Conservation (phyloP, 2,797 vertebrate species). For the Macropus fuliginosus region DNA sequence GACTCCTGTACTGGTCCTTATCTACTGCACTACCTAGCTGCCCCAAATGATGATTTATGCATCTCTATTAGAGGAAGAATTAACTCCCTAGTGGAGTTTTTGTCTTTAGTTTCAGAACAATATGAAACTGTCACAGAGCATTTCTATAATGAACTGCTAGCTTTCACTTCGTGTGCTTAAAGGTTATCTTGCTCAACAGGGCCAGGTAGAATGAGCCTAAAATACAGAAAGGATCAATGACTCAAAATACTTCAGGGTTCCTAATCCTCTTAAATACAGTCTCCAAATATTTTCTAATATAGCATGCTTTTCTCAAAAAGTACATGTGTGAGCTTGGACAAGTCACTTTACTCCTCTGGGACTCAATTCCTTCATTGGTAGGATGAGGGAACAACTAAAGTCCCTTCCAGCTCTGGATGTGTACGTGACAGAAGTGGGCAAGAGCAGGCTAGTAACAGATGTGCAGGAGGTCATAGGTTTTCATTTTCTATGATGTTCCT, state of each 20-base stretch:
- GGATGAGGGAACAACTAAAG: background rate
- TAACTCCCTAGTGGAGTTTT: conserved; percentile 23
- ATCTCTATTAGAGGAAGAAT: conserved; percentile 12
- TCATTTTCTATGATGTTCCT: background rate
- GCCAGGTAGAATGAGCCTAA: conserved; percentile 1
- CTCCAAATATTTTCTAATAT: conserved; percentile 23
- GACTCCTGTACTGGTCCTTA: no score
- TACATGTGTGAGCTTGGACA: background rate
- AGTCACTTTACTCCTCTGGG: background rate
- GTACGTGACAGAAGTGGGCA: background rate
- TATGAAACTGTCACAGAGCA: conserved; percentile 3
- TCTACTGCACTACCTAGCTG: no score
- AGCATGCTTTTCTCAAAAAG: background rate
- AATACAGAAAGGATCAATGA: background rate
- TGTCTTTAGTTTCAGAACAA: conserved; percentile 47
- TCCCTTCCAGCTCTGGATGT: background rate
- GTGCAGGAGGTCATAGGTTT: background rate
- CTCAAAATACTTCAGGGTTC: conserved; percentile 30
- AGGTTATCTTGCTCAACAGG: conserved; percentile 39
- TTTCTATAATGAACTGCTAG: conserved; percentile 45
- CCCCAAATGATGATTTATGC: conserved; percentile 15
- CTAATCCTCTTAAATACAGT: conserved; percentile 20
- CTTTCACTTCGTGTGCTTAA: conserved; percentile 28
- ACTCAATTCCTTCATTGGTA: background rate
- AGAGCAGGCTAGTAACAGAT: background rate